A percentile compares a stretch with the other conserved stretches of the same genome.
phyloP scores from a whole-genome alignment of 2,888 invertebrate species.

The Drosophila pseudotakahashii region DNA sequence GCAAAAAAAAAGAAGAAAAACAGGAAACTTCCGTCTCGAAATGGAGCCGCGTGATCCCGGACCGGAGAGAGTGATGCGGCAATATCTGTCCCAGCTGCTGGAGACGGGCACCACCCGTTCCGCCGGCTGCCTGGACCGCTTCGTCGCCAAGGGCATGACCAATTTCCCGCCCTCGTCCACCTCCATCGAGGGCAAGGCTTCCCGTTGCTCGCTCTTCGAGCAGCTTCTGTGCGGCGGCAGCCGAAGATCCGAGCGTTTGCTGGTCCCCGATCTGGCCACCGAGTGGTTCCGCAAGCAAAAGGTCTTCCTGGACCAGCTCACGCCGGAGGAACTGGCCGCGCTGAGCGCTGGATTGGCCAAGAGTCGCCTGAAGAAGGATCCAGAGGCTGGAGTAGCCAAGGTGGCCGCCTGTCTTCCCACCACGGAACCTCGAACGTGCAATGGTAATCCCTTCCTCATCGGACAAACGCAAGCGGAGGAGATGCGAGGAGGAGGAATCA shows the following conservation, averaged over 20 bases:
- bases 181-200: constrained; percentile 35
- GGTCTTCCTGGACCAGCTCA: constrained; percentile 48
- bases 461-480: neutral
- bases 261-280: constrained; percentile 70
- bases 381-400: neutral
- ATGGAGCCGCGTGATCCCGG: constrained; percentile 11
- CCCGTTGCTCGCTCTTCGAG: constrained; percentile 41
- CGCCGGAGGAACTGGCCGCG: constrained; percentile 22
- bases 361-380: neutral
- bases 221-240: constrained; percentile 30
- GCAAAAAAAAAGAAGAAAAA: neutral
- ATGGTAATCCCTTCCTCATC: constrained; percentile 21
- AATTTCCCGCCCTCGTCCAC: constrained; percentile 40
- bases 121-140: constrained; percentile 26
- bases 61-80: constrained; percentile 9
- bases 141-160: constrained; percentile 27
- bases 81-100: constrained; percentile 9
- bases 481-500: no score
- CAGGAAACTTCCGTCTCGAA: neutral
- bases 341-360: neutral
- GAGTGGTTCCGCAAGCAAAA: constrained; percentile 73
- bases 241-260: constrained; percentile 45
- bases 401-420: constrained; percentile 2
- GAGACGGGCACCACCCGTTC: neutral
- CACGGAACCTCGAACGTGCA: neutral